Conservation (phyloP, 2,113 vertebrate species). For the Emydura subglobosa region DNA sequence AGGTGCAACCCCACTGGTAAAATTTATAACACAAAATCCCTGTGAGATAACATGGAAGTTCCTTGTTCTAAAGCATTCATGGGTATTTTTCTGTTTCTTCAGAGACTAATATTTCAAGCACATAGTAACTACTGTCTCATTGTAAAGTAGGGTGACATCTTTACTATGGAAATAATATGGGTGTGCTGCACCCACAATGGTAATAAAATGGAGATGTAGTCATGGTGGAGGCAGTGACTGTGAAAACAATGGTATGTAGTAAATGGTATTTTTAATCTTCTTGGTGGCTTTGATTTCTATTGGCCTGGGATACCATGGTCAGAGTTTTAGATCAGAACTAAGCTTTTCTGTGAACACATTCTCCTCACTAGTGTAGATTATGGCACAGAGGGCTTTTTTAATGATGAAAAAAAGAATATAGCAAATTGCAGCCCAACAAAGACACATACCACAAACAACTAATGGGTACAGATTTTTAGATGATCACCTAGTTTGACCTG, state of each 20-base stretch:
- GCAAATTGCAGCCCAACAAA: constrained; percentile 13
- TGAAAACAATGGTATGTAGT: not conserved
- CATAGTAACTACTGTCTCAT: not conserved
- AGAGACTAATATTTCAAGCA: constrained; percentile 12
- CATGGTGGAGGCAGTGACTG: not conserved
- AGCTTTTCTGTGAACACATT: not conserved
- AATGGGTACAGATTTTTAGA: not conserved
- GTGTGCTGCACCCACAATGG: not conserved
- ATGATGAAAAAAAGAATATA: constrained; percentile 24
- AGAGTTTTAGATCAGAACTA: not conserved
- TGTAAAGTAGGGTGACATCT: not conserved
- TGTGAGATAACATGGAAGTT: rapidly evolving
- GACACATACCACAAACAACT: not conserved
- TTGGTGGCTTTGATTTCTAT: not conserved
- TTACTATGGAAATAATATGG: not conserved
- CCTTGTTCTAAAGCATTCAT: not conserved
- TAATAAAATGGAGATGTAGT: not conserved
- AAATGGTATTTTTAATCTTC: not conserved
- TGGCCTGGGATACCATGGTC: rapidly evolving
- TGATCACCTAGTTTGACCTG: constrained; percentile 25
- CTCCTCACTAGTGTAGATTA: not conserved
- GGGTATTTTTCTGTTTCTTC: not conserved
- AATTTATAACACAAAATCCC: rapidly evolving
- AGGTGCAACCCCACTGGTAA: not conserved
- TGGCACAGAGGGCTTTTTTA: constrained; percentile 22